Conservation (phyloP, 2,888 invertebrate species). For the Idaea aversata region DNA sequence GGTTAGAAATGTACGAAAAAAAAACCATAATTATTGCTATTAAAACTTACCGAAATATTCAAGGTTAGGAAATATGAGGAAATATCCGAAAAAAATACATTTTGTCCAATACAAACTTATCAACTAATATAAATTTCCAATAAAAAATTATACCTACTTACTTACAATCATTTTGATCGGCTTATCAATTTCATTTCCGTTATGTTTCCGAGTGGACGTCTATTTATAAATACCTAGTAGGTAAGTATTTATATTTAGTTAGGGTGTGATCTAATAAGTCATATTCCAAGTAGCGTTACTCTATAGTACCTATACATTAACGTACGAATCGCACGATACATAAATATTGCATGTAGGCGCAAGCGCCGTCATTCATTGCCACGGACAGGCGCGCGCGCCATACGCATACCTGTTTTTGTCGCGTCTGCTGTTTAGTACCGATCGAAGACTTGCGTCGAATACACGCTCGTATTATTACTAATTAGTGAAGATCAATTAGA, state of each 20-base stretch:
- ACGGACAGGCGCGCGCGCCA: conserved; percentile 36
- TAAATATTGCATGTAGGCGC: conserved; percentile 37
- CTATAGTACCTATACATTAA: conserved; percentile 6
- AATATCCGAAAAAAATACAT: no score
- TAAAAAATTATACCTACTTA: not conserved
- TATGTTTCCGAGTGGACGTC: not conserved
- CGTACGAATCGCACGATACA: conserved; percentile 18
- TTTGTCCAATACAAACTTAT: no score
- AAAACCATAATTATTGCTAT: no score
- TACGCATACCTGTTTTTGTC: conserved; percentile 24
- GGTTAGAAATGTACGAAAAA: no score
- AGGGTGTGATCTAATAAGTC: not conserved
- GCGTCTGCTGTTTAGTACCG: conserved; percentile 35
- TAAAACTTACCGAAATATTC: no score
- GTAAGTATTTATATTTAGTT: not conserved
- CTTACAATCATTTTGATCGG: not conserved
- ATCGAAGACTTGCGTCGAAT: conserved; percentile 23
- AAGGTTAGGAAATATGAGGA: no score
- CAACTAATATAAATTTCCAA: no score
- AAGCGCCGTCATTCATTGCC: conserved; percentile 47
- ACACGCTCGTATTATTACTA: conserved; percentile 32
- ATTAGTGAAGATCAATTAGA: conserved; percentile 25
- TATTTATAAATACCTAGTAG: not conserved
- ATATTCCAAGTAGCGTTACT: not conserved
- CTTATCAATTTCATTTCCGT: not conserved